Evolutionary conservation across 2,113 vertebrate species (phyloP).

Genomic region (Salminus brasiliensis): DNA sequence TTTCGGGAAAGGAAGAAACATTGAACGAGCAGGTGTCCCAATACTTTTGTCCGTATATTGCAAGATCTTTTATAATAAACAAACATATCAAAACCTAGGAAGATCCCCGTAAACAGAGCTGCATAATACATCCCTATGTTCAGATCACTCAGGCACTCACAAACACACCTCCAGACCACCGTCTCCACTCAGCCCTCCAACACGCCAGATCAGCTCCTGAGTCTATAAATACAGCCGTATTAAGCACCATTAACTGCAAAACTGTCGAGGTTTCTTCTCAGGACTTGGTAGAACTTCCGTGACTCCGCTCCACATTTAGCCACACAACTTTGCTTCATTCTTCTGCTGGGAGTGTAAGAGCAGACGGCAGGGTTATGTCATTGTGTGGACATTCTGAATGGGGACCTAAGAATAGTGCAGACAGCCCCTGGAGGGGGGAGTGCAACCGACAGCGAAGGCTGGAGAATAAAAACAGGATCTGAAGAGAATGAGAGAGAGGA

Average conservation of each 20-base stretch:
- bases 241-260: not conserved
- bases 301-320: not conserved
- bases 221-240: not conserved
- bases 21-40: too few species aligned
- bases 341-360: not conserved
- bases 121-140: too few species aligned
- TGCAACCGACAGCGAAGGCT: too few species aligned
- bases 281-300: not conserved
- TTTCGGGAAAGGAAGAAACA: too few species aligned
- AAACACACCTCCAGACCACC: not conserved
- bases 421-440: conserved; percentile 3
- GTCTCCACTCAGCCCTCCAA: too few species aligned
- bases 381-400: not conserved
- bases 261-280: not conserved
- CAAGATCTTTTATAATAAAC: too few species aligned
- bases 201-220: too few species aligned
- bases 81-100: too few species aligned
- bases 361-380: conserved; percentile 3
- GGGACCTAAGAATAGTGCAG: conserved; percentile 26
- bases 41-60: too few species aligned
- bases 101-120: too few species aligned
- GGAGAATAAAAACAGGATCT: not conserved
- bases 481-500: too few species aligned
- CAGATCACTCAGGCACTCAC: too few species aligned
- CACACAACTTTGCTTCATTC: not conserved